Conservation (phyloP, 2,888 invertebrate species). For the Bombylius major region DNA sequence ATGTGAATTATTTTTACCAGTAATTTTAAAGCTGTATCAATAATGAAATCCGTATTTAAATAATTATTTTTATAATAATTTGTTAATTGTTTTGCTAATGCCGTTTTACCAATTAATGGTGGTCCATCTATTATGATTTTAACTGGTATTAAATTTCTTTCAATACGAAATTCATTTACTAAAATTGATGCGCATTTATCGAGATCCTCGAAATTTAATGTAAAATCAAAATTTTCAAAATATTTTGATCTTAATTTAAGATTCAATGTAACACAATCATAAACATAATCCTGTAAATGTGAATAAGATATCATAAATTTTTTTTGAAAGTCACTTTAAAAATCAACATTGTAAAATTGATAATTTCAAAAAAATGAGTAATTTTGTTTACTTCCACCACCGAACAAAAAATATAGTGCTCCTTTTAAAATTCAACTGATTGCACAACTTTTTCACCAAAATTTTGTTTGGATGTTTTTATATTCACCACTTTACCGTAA, state of each 20-base stretch:
- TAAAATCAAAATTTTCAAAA: conserved; percentile 42
- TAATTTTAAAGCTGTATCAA: conserved; percentile 3
- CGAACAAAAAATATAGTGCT: too few species aligned
- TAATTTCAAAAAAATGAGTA: background rate
- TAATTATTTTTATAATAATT: conserved; percentile 41
- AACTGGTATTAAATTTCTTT: conserved; percentile 44
- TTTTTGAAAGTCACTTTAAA: background rate
- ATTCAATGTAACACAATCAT: conserved; percentile 44
- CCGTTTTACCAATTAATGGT: conserved; percentile 52
- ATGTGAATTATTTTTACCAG: background rate
- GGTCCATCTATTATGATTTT: conserved; percentile 51
- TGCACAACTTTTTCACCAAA: too few species aligned
- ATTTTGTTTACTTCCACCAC: background rate
- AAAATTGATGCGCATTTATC: conserved; percentile 29
- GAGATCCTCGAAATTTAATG: conserved; percentile 25
- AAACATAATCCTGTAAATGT: conserved; percentile 40
- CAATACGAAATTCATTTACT: conserved; percentile 40
- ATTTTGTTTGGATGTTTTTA: too few species aligned
- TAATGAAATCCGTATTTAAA: conserved; percentile 1
- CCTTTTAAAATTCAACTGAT: too few species aligned
- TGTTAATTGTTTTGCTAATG: conserved; percentile 43
- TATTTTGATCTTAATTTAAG: conserved; percentile 47
- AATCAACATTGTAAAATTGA: too few species aligned
- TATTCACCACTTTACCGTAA: too few species aligned
- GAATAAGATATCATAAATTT: background rate